Evolutionary conservation across 2,888 invertebrate species (phyloP).

Genomic region (Rotaria sp.): DNA sequence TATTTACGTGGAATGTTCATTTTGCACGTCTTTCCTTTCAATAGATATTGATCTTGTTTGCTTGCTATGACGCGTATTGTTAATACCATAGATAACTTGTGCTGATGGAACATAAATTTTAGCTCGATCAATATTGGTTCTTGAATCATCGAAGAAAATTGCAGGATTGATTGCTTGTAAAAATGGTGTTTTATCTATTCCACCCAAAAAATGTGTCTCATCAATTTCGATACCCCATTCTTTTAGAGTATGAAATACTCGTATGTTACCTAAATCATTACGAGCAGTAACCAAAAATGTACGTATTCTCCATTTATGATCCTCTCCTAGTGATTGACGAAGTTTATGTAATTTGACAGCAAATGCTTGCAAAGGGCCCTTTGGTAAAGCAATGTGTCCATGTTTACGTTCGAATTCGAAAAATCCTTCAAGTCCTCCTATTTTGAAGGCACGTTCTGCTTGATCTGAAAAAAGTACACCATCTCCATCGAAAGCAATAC

Average conservation of each 20-base stretch:
- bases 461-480: not conserved
- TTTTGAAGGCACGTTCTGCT: not conserved
- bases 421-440: no score
- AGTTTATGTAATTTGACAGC: not conserved
- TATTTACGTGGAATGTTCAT: no score
- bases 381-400: not conserved
- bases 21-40: no score
- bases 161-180: not conserved
- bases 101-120: not conserved
- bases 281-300: not conserved
- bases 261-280: not conserved
- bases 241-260: not conserved
- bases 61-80: no score
- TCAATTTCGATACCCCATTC: not conserved
- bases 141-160: not conserved
- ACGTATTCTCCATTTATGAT: not conserved
- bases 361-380: not conserved
- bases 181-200: not conserved
- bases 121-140: not conserved
- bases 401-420: not conserved
- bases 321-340: not conserved
- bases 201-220: not conserved
- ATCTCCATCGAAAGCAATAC: constrained; percentile 5
- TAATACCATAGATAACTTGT: not conserved
- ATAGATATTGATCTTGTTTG: no score